These are phyloP conservation scores for Brachyhypopomus gauderio DNA, from an alignment of 2,113 vertebrate species.

Conservation along the genomic window DNA sequence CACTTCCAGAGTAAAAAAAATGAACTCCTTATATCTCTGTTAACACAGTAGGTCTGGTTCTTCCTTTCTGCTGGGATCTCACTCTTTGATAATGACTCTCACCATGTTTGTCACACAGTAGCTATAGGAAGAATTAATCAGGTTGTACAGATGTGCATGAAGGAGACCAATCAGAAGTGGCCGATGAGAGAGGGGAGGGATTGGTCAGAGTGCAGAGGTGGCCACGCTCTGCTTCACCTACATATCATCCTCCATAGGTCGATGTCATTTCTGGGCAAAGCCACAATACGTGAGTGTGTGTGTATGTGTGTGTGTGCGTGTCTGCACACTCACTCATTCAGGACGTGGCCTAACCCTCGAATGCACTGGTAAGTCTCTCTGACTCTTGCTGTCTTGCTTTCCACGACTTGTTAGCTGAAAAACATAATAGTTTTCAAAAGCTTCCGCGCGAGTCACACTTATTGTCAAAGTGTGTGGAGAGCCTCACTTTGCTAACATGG, in stretches of 20 bases:
- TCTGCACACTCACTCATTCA: conserved; percentile 29
- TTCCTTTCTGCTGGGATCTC: too few species aligned
- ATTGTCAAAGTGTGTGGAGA: conserved; percentile 59
- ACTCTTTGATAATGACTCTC: neutral
- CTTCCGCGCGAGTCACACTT: conserved; percentile 41
- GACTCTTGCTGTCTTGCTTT: conserved; percentile 18
- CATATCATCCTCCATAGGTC: conserved; percentile 55
- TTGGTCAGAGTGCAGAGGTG: conserved; percentile 64
- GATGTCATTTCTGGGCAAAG: conserved; percentile 64
- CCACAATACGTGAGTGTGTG: conserved; percentile 63
- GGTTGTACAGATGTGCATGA: conserved; percentile 5
- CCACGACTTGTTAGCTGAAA: conserved; percentile 27
- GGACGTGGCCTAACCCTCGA: conserved; percentile 47
- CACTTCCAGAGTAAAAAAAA: too few species aligned
- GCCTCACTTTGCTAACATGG: conserved; percentile 43
- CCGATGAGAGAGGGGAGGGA: conserved; percentile 67
- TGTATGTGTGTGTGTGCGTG: conserved; percentile 60
- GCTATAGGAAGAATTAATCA: neutral
- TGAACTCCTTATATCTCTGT: neutral
- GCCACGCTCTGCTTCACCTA: conserved; percentile 64
- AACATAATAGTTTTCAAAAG: conserved; percentile 46
- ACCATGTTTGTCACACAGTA: neutral
- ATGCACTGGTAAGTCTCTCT: conserved; percentile 47
- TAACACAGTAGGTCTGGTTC: neutral
- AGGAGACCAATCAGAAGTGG: conserved; percentile 64